phyloP scores from a whole-genome alignment of 2,888 invertebrate species.

The Pardosa pseudoannulata region DNA sequence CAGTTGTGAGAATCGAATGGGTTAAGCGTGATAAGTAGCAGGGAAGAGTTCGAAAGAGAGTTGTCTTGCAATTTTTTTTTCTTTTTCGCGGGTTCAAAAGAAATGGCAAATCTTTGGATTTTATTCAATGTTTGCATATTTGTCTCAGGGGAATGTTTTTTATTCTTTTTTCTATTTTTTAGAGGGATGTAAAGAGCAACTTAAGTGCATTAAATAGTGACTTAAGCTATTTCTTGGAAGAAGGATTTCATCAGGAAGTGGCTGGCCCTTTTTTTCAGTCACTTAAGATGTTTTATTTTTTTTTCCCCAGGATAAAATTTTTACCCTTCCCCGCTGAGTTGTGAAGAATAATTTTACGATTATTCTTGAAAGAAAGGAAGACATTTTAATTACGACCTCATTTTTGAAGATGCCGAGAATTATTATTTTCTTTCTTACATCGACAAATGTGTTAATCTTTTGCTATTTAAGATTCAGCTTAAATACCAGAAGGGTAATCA shows the following conservation, averaged over 20 bases:
- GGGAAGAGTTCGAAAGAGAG: constrained; percentile 38
- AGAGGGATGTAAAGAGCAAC: neutral
- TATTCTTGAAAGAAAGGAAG: no score
- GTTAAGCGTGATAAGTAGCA: constrained; percentile 60
- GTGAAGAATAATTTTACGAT: no score
- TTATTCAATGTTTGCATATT: constrained; percentile 15
- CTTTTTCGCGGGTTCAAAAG: neutral
- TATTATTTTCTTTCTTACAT: no score
- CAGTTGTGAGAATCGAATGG: constrained; percentile 28
- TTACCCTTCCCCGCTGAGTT: no score
- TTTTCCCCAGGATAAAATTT: no score
- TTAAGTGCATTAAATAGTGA: constrained; percentile 12
- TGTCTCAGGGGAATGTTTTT: constrained; percentile 7
- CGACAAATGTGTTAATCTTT: no score
- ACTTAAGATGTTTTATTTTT: no score
- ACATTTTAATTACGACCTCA: no score
- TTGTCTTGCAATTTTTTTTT: neutral
- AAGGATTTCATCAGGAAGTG: neutral
- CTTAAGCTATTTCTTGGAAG: neutral
- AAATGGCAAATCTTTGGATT: constrained; percentile 3
- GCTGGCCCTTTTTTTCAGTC: neutral
- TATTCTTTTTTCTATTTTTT: neutral
- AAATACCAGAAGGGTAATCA: no score
- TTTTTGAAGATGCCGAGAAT: no score
- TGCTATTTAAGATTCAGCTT: no score